Conservation (phyloP, 1,140 invertebrate species). For the Eufriesea mexicana region DNA sequence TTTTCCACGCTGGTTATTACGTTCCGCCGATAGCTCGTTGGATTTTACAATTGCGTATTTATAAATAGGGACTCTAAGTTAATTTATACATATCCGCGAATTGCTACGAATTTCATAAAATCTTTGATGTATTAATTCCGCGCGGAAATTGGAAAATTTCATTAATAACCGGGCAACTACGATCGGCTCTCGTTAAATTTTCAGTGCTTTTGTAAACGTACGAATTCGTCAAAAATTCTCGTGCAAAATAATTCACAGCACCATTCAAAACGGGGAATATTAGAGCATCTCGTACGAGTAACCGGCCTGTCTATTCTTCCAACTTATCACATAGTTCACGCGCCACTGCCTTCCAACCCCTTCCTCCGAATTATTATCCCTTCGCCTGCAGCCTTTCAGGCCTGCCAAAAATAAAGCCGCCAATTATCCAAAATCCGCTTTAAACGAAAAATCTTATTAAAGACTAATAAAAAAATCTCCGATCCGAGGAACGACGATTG, state of each 20-base stretch:
- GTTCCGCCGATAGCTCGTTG: not conserved
- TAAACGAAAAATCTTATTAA: not conserved
- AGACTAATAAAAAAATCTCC: too few species aligned
- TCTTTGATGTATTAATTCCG: not conserved
- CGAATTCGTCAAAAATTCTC: not conserved
- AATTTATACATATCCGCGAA: not conserved
- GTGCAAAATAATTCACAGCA: not conserved
- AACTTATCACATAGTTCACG: constrained; percentile 30
- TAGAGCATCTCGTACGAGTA: not conserved
- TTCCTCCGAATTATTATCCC: not conserved
- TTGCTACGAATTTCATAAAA: not conserved
- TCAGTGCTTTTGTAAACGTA: not conserved
- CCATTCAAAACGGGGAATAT: too few species aligned
- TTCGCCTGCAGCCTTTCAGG: too few species aligned
- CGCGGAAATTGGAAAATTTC: not conserved
- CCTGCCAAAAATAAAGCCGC: not conserved
- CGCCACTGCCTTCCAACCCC: not conserved
- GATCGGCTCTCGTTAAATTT: not conserved
- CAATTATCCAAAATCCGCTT: not conserved
- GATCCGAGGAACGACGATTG: not conserved
- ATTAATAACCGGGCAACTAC: not conserved
- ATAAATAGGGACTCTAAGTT: not conserved
- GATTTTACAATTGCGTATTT: constrained; percentile 7
- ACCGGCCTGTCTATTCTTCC: not conserved
- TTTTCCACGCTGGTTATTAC: not conserved